Evolutionary conservation across 2,113 vertebrate genomes (phyloP).

Genomic region (Pseudorhombus dupliciocellatus): DNA sequence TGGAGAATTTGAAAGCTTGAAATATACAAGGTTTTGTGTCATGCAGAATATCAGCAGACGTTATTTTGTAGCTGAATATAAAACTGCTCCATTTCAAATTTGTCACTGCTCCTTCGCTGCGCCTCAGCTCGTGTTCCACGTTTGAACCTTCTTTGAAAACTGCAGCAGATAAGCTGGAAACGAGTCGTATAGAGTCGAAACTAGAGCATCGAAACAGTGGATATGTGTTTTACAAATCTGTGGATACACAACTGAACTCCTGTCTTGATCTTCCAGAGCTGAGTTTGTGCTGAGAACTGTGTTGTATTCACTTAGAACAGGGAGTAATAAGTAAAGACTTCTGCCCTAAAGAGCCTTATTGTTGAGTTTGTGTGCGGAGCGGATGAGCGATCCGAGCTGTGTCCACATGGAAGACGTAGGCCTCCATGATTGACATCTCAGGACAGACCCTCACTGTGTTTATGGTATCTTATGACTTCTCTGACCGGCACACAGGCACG

Average conservation of each 20-base stretch:
- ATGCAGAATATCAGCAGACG: too few relatives aligned
- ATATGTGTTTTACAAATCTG: background rate
- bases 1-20: too few relatives aligned
- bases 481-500: constrained; percentile 11
- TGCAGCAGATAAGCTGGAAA: too few relatives aligned
- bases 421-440: constrained; percentile 50
- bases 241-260: background rate
- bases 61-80: too few relatives aligned
- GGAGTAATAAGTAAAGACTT: background rate
- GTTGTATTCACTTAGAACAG: background rate
- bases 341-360: background rate
- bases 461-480: constrained; percentile 37
- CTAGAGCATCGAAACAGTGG: background rate
- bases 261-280: background rate
- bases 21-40: too few relatives aligned
- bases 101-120: too few relatives aligned
- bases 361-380: constrained; percentile 3
- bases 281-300: background rate
- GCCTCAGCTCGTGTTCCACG: too few relatives aligned
- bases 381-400: constrained; percentile 13
- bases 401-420: constrained; percentile 13
- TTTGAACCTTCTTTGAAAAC: too few relatives aligned
- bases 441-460: constrained; percentile 49
- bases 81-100: background rate
- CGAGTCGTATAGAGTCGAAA: too few relatives aligned